Conservation (phyloP, 2,888 invertebrate genomes). For the Ferdinandea cuprea region DNA sequence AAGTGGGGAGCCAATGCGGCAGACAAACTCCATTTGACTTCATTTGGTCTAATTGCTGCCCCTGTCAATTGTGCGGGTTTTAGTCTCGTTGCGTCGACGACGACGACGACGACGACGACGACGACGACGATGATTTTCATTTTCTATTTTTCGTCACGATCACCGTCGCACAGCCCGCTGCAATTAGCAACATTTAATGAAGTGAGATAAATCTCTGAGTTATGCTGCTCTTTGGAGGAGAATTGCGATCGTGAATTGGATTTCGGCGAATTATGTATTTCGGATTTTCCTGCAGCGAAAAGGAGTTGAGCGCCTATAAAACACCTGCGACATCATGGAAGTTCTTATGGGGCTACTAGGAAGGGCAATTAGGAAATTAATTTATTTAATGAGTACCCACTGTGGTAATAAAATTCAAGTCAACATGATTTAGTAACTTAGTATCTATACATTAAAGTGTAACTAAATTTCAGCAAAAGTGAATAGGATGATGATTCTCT, state of each 20-base stretch:
- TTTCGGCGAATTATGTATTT: constrained; percentile 18
- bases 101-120: constrained; percentile 25
- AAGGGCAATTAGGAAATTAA: background rate
- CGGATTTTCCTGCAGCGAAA: background rate
- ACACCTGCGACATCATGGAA: constrained; percentile 2
- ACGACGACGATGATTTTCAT: constrained; percentile 28
- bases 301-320: background rate
- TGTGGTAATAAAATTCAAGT: too few relatives aligned
- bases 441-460: too few relatives aligned
- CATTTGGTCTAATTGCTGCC: constrained; percentile 66
- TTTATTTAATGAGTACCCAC: constrained; percentile 34
- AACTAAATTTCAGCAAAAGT: too few relatives aligned
- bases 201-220: constrained; percentile 74
- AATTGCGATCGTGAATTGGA: constrained; percentile 13
- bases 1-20: constrained; percentile 18
- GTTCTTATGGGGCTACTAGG: constrained; percentile 6
- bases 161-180: constrained; percentile 52
- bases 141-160: constrained; percentile 20
- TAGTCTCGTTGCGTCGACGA: constrained; percentile 37
- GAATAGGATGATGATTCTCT: too few relatives aligned
- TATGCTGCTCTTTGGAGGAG: constrained; percentile 3
- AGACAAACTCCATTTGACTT: constrained; percentile 67
- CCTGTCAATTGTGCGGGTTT: constrained; percentile 25
- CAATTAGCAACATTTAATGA: constrained; percentile 75
- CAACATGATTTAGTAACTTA: too few relatives aligned